Conservation (phyloP, 2,888 invertebrate species). For the Phlogophora meticulosa region DNA sequence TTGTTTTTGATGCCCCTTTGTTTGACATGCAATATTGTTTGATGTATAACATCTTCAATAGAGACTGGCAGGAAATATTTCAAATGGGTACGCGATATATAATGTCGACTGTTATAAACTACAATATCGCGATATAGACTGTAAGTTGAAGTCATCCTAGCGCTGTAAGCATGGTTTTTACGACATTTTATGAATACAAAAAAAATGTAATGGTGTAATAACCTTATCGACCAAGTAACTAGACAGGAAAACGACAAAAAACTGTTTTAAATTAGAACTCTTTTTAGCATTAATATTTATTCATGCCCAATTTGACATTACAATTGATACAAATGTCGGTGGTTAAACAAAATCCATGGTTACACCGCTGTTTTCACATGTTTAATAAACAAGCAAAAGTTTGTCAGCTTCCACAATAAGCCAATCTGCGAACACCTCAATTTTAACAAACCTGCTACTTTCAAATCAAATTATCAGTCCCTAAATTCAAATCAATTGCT, state of each 20-base stretch:
- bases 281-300: too few relatives aligned
- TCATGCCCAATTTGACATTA: too few relatives aligned
- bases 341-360: too few relatives aligned
- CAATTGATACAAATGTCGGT: too few relatives aligned
- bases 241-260: too few relatives aligned
- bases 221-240: too few relatives aligned
- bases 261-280: too few relatives aligned
- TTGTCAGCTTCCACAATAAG: not conserved
- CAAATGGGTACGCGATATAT: not conserved
- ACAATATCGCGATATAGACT: not conserved
- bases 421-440: conserved; percentile 31
- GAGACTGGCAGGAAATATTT: not conserved
- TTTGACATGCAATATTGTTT: conserved; percentile 41
- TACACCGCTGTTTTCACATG: too few relatives aligned
- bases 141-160: too few relatives aligned
- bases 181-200: too few relatives aligned
- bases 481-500: conserved; percentile 67
- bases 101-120: not conserved
- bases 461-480: conserved; percentile 53
- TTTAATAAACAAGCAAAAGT: not conserved
- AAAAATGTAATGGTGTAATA: too few relatives aligned
- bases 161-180: too few relatives aligned
- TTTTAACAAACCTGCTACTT: conserved; percentile 17
- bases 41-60: not conserved
- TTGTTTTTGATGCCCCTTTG: conserved; percentile 45